Evolutionary conservation across 2,113 vertebrate genomes (phyloP).

Genomic region (Bubo blakistoni): DNA sequence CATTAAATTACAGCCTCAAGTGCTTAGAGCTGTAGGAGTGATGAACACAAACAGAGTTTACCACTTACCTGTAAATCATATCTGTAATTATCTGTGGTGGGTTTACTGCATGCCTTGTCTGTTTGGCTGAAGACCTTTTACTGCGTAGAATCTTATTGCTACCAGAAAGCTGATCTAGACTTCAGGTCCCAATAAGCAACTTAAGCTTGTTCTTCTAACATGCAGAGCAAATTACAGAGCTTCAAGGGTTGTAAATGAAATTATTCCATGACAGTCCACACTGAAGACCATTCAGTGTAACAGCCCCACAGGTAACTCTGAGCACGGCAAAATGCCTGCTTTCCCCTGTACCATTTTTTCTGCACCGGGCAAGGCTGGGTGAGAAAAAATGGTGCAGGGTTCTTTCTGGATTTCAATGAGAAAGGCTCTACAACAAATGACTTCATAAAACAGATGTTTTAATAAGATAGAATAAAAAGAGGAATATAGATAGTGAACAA

Average conservation of each 20-base stretch:
- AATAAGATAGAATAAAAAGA: background rate
- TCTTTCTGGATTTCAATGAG: background rate
- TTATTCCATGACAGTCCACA: background rate
- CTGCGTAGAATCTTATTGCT: background rate
- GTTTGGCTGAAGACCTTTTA: background rate
- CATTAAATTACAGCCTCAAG: background rate
- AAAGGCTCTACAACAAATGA: background rate
- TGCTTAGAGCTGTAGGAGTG: background rate
- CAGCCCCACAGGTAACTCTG: background rate
- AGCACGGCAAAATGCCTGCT: background rate
- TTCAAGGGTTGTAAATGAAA: background rate
- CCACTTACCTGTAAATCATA: background rate
- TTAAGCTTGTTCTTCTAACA: background rate
- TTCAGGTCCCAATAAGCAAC: background rate
- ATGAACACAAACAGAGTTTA: background rate
- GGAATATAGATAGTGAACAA: background rate
- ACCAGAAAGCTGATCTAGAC: background rate
- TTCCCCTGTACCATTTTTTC: background rate
- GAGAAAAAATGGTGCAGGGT: background rate
- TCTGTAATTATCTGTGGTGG: background rate
- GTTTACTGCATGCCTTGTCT: background rate
- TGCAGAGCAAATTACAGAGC: background rate
- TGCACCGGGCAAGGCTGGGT: rapidly evolving
- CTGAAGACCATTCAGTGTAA: background rate
- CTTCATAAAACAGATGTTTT: background rate